Evolutionary conservation across 2,888 invertebrate species (phyloP).

Genomic region (Lithophane semibrunnea): DNA sequence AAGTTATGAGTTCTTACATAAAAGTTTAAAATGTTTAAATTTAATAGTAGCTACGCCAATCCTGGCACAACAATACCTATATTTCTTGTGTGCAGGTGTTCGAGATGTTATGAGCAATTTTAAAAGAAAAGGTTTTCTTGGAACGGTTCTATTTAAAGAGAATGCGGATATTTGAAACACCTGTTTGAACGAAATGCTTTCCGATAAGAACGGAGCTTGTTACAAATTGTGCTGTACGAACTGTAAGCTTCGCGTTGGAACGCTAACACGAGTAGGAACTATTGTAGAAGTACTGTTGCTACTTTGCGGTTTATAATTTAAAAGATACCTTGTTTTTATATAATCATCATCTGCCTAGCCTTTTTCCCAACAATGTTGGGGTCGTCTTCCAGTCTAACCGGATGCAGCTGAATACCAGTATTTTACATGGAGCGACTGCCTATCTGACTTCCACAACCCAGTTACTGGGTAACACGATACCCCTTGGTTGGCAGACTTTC

Average conservation of each 20-base stretch:
- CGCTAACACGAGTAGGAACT: background rate
- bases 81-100: conserved; percentile 30
- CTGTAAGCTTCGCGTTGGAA: background rate
- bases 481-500: no score
- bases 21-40: conserved; percentile 12
- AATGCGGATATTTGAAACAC: conserved; percentile 39
- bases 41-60: background rate
- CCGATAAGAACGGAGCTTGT: conserved; percentile 21
- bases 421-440: no score
- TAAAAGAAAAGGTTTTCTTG: conserved; percentile 32
- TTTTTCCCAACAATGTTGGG: no score
- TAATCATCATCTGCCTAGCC: no score
- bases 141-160: conserved; percentile 18
- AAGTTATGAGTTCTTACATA: background rate
- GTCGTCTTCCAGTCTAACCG: no score
- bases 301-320: no score
- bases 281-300: background rate
- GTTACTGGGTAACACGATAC: no score
- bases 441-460: no score
- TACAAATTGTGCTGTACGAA: conserved; percentile 25
- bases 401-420: no score
- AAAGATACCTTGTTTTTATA: no score
- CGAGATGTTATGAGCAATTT: conserved; percentile 36
- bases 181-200: conserved; percentile 34
- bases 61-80: conserved; percentile 12